These are phyloP conservation scores for Chrysocyon brachyurus DNA, from an alignment of 2,797 vertebrate species.

Conservation along the genomic window DNA sequence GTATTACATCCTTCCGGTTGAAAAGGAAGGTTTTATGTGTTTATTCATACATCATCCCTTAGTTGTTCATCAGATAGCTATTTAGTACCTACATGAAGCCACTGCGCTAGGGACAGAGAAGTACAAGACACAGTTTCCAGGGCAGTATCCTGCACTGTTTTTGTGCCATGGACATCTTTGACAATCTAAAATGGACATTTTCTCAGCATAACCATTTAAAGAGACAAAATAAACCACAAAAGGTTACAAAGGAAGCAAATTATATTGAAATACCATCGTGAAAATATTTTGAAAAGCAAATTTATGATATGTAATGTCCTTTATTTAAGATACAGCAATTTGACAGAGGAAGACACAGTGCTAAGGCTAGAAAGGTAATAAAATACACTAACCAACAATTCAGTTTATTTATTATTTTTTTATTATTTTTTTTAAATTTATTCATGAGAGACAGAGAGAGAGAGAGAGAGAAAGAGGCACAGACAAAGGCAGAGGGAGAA, in stretches of 20 bases:
- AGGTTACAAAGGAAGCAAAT: constrained; percentile 1
- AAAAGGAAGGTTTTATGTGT: not conserved
- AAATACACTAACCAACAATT: not conserved
- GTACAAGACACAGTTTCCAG: too few relatives aligned
- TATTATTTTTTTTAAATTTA: too few relatives aligned
- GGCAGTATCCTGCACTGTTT: not conserved
- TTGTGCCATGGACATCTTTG: not conserved
- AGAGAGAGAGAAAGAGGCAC: too few relatives aligned
- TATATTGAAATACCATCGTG: not conserved
- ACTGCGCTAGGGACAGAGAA: not conserved
- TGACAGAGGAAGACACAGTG: not conserved
- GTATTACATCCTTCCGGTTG: not conserved
- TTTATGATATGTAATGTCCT: not conserved
- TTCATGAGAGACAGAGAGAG: too few relatives aligned
- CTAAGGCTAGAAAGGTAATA: not conserved
- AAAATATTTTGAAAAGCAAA: constrained; percentile 44
- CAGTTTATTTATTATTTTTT: not conserved
- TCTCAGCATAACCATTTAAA: constrained; percentile 11
- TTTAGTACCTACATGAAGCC: not conserved
- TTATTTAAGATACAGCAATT: not conserved
- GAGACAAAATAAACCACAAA: not conserved
- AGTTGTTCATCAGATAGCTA: not conserved
- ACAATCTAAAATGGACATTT: not conserved
- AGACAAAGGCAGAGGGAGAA: too few relatives aligned
- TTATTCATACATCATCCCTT: not conserved